Evolutionary conservation across 1,140 invertebrate genomes (phyloP).

Genomic region (Drosophila kurseongensis): DNA sequence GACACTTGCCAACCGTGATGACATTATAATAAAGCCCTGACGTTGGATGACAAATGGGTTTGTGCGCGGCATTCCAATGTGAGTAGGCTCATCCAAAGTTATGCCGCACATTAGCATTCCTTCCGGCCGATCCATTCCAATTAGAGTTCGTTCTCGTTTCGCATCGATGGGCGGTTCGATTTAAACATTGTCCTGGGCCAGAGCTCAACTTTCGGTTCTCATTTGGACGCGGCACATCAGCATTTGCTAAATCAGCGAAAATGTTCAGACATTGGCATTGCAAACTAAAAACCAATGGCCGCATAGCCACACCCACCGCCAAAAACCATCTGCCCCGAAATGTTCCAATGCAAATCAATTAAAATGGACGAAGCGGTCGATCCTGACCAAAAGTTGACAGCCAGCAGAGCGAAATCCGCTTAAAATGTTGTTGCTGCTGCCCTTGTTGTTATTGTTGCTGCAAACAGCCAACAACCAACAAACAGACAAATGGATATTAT

Average conservation of each 20-base stretch:
- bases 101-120: slow-evolving; percentile 43
- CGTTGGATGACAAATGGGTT: slow-evolving; percentile 42
- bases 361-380: slow-evolving; percentile 61
- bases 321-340: slow-evolving; percentile 38
- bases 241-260: slow-evolving; percentile 35
- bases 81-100: slow-evolving; percentile 9
- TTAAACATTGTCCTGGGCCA: slow-evolving; percentile 22
- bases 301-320: slow-evolving; percentile 23
- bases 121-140: slow-evolving; percentile 53
- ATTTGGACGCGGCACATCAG: slow-evolving; percentile 19
- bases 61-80: too few relatives aligned
- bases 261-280: slow-evolving; percentile 27
- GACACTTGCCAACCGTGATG: slow-evolving; percentile 31
- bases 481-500: slow-evolving; percentile 80
- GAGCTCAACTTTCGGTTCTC: slow-evolving; percentile 32
- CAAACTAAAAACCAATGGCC: slow-evolving; percentile 43
- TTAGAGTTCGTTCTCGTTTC: slow-evolving; percentile 33
- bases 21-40: slow-evolving; percentile 46
- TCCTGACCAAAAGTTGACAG: slow-evolving; percentile 71
- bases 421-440: slow-evolving; percentile 55
- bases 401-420: slow-evolving; percentile 65
- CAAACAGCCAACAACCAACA: slow-evolving; percentile 38
- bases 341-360: slow-evolving; percentile 71
- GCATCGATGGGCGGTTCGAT: slow-evolving; percentile 33
- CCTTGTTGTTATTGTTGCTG: slow-evolving; percentile 13